Conservation (phyloP, 2,113 vertebrate genomes). For the Alethe diademata region DNA sequence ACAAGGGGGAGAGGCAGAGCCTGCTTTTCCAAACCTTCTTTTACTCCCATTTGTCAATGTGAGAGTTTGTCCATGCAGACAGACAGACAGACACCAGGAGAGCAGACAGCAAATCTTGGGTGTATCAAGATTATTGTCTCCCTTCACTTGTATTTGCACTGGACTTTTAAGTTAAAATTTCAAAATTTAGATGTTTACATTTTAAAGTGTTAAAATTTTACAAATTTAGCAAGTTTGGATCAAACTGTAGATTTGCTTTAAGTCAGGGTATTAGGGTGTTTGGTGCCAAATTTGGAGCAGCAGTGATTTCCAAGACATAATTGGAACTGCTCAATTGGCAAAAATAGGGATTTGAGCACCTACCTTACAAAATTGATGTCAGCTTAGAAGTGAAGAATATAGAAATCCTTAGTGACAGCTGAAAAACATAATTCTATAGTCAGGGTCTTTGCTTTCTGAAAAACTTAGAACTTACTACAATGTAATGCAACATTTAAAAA, state of each 20-base stretch:
- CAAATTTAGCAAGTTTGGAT: background rate
- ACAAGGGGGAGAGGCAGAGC: background rate
- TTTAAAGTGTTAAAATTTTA: background rate
- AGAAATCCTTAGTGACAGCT: background rate
- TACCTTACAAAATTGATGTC: background rate
- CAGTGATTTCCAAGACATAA: background rate
- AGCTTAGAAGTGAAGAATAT: background rate
- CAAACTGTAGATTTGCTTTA: background rate
- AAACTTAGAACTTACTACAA: background rate
- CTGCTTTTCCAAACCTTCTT: background rate
- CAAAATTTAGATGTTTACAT: background rate
- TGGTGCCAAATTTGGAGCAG: background rate
- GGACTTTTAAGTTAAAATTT: background rate
- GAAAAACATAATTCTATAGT: background rate
- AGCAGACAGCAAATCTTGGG: background rate
- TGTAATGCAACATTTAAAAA: background rate
- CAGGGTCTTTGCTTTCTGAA: background rate
- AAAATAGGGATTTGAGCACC: background rate
- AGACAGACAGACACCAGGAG: background rate
- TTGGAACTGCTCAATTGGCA: background rate
- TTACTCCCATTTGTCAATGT: fast-evolving
- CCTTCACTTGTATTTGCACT: background rate
- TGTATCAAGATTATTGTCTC: background rate
- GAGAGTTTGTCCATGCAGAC: background rate
- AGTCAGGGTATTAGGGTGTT: background rate